A percentile compares a stretch with the other conserved stretches of the same genome.
phyloP scores from a whole-genome alignment of 2,888 invertebrate species.

The Pseudanteris insignis region DNA sequence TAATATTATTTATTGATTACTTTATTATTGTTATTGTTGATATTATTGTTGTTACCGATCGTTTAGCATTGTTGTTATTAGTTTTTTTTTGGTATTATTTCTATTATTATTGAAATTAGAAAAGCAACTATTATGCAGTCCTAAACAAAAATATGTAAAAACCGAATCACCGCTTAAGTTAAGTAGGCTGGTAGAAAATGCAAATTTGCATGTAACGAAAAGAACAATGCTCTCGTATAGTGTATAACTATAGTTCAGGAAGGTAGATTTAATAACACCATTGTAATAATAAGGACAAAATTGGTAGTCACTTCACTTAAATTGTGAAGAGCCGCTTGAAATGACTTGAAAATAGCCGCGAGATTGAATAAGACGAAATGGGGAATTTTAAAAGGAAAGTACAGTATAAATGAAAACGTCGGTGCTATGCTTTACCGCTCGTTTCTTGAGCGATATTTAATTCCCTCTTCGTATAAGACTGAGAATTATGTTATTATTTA shows the following conservation, averaged over 20 bases:
- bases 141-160: too few species aligned
- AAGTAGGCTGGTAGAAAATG: too few species aligned
- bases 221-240: too few species aligned
- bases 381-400: slow-evolving; percentile 39
- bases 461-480: slow-evolving; percentile 58
- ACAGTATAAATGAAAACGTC: slow-evolving; percentile 56
- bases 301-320: slow-evolving; percentile 54
- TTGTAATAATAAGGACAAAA: slow-evolving; percentile 43
- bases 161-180: too few species aligned
- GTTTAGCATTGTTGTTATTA: too few species aligned
- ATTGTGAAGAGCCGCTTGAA: slow-evolving; percentile 54
- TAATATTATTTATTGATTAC: not conserved
- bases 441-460: slow-evolving; percentile 64
- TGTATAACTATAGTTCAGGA: too few species aligned
- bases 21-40: not conserved
- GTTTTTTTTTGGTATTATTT: too few species aligned
- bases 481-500: slow-evolving; percentile 64
- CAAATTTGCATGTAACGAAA: too few species aligned
- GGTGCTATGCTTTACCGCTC: slow-evolving; percentile 43
- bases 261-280: too few species aligned
- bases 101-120: too few species aligned
- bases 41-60: too few species aligned
- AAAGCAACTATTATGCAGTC: too few species aligned
- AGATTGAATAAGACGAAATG: slow-evolving; percentile 33
- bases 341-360: slow-evolving; percentile 41